Base-by-base conservation (phyloP, 2,888 invertebrate genomes). In the Thecocarcelia acutangulata region DNA sequence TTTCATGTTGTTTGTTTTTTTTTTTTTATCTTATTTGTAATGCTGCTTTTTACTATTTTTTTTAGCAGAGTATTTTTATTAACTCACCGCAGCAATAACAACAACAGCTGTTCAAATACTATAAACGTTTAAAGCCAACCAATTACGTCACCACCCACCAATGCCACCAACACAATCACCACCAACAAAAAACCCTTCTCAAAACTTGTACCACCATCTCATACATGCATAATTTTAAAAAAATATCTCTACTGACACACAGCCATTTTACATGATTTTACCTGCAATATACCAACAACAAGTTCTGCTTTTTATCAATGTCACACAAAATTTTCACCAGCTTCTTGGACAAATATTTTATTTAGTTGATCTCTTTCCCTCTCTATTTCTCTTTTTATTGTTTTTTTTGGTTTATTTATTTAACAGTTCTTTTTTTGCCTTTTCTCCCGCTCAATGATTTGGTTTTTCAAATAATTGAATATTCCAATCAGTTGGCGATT, bases 41-140 rank as follows among this genome's bases (percentile, higher is more conserved):
- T 9, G n/a, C 42, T 9, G 4, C 6, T 33, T 33, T 33, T 33
- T 33, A 33, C 33, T 33, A 33, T 24, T 33, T 33, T 33, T 33
- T 33, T 33, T 33, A 64, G 33, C 19, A 56, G 73, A 37, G 63
- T 44, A 46, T 44, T 64, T 33, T 74, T 64, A 37, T 74, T 48
- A 40, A 56, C 24, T 64, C 56, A 56, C 8, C 40, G 17, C 24
- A 19, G 48, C 54, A 40, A 24, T 17, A 48, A 66, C 19, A 40
- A 24, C 24, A 48, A 66, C 19, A 61, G 42, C 28, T 42, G 24
- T 19, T 52, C 11, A 52, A 24, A 42, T 24, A 12, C 1, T 15
- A 11, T 24, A 42, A 12, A 21, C 15, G 4, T 48, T 13, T 33
- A 17, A 48, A 40, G 11, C 17, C 15, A 17, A 42, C n/a, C 37